Base-by-base conservation (phyloP, 2,797 vertebrate species). In the Semotilus atromaculatus region DNA sequence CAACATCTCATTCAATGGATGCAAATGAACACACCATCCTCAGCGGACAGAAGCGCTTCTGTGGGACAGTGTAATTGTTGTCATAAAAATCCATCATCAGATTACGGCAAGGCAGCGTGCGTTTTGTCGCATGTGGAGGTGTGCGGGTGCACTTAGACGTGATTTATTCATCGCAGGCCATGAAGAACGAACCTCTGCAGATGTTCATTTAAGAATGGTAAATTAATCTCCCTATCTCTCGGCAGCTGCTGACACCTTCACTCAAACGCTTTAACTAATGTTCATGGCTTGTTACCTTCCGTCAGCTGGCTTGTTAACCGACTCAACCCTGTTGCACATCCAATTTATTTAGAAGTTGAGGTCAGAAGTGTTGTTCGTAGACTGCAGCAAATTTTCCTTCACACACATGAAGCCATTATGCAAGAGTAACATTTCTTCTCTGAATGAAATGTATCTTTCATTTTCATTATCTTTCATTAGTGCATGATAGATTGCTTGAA, bases 201-300 rank as follows among this genome's bases (percentile, higher is more conserved):
- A 81, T 88, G 84, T 58, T 84, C 36, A 38, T 84, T 88, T 81
- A 84, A 70, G 60, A 48, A 77, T 86, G 7, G 11, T 84, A 78
- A 86, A 86, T 85, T 48, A 72, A 78, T 67, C 38, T 81, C 26
- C 40, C 26, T 60, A 40, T 84, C 75, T 81, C n/a, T 62, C 31
- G 3, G 38, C 78, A 53, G 60, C 45, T 79, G 10, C 48, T 19
- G 40, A 48, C 6, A 55, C 40, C 75, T 78, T 79, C 53, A 48
- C 21, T 72, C 14, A 48, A 74, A 67, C 58, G 23, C 21, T 75
- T 67, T 66, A 77, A 82, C 74, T 48, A 48, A 66, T 8, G 72
- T 87, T 58, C 73, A 66, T 72, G 75, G 21, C 4, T 66, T 74
- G 75, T 64, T 34, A 73, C 34, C 26, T 51, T 34, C n/a, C 19